Evolutionary conservation across 2,888 invertebrate genomes (phyloP).

Genomic region (Mesoligia furuncula): DNA sequence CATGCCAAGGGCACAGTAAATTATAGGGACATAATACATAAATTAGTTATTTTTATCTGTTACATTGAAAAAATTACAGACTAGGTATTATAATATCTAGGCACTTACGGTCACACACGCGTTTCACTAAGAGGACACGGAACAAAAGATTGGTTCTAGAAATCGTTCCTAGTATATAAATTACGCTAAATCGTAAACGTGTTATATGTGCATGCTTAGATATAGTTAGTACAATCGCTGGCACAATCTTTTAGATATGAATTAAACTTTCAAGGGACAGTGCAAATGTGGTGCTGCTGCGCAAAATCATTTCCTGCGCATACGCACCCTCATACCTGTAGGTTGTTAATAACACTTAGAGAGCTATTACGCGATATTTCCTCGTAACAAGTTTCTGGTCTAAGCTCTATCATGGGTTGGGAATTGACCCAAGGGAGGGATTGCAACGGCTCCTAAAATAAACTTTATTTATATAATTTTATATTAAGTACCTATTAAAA

Average conservation of each 20-base stretch:
- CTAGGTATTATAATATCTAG: not conserved
- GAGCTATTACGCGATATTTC: not conserved
- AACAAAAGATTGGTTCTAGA: slow-evolving; percentile 36
- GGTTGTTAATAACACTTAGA: too few species aligned
- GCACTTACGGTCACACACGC: slow-evolving; percentile 43
- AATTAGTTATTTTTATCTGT: slow-evolving; percentile 8
- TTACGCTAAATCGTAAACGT: slow-evolving; percentile 40
- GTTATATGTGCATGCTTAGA: not conserved
- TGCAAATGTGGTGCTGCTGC: not conserved
- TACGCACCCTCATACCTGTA: not conserved
- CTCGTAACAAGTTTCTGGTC: too few species aligned
- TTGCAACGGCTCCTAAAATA: too few species aligned
- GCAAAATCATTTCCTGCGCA: not conserved
- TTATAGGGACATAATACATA: not conserved
- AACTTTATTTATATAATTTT: too few species aligned
- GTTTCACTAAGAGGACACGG: slow-evolving; percentile 8
- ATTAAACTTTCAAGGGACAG: not conserved
- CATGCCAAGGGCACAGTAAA: not conserved
- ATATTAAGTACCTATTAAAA: too few species aligned
- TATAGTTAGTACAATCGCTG: slow-evolving; percentile 40
- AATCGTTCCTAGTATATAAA: slow-evolving; percentile 33
- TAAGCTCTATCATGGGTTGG: too few species aligned
- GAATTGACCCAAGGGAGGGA: too few species aligned
- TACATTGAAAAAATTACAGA: slow-evolving; percentile 4
- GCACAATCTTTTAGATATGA: slow-evolving; percentile 12